Conservation (phyloP, 2,797 vertebrate genomes). For the Sarcoramphus papa region DNA sequence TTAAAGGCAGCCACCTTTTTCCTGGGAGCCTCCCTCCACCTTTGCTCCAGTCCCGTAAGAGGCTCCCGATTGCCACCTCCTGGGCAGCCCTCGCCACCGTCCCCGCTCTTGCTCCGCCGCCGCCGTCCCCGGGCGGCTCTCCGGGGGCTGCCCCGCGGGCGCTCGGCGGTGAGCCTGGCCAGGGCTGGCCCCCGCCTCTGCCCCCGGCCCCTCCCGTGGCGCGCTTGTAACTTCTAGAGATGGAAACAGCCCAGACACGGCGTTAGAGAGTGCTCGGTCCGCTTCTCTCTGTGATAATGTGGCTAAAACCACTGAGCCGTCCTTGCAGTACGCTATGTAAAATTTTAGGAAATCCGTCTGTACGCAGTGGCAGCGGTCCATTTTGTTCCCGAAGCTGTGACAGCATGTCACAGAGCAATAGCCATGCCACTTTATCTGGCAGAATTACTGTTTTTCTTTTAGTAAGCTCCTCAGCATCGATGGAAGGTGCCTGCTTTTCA, state of each 20-base stretch:
- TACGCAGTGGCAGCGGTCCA: fast-evolving
- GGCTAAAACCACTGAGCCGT: background rate
- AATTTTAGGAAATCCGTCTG: background rate
- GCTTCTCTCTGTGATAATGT: fast-evolving
- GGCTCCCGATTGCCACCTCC: conserved; percentile 54
- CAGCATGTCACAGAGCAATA: fast-evolving
- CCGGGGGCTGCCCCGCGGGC: too few relatives aligned
- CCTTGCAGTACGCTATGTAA: background rate
- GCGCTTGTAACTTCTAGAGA: too few relatives aligned
- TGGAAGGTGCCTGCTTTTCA: background rate
- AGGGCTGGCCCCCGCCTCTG: background rate
- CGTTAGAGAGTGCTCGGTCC: too few relatives aligned
- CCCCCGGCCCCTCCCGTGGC: background rate
- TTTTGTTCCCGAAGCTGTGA: background rate
- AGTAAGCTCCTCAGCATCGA: background rate
- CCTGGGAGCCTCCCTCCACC: conserved; percentile 47
- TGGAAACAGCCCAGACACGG: background rate
- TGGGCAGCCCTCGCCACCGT: background rate
- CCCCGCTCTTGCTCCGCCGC: background rate
- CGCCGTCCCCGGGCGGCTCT: background rate
- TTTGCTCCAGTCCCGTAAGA: conserved; percentile 11
- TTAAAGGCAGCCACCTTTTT: conserved; percentile 62
- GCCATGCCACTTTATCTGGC: background rate
- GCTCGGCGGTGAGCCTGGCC: background rate
- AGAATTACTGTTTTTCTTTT: background rate